phyloP scores from a whole-genome alignment of 23 tunicate genomes.

The Styela plicata region DNA sequence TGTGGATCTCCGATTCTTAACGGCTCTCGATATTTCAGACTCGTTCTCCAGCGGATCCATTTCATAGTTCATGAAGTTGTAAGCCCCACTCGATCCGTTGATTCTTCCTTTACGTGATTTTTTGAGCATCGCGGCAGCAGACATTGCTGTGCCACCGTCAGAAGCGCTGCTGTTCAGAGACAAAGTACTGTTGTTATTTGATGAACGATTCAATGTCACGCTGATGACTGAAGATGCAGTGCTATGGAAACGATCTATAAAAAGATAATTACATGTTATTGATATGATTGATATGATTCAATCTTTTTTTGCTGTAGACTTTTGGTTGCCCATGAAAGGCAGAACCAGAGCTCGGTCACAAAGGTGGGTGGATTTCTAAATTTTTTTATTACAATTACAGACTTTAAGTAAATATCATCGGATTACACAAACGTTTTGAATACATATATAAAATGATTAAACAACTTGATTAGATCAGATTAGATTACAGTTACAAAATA shows the following conservation, averaged over 20 bases:
- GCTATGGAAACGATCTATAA: slow-evolving; percentile 15
- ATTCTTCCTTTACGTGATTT: slow-evolving; percentile 39
- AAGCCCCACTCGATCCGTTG: slow-evolving; percentile 77
- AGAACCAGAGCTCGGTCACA: too few relatives aligned
- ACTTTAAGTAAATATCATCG: too few relatives aligned
- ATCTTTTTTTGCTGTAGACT: too few relatives aligned
- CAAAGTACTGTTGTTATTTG: not conserved
- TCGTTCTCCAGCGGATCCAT: slow-evolving; percentile 26
- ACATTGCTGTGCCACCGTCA: slow-evolving; percentile 17
- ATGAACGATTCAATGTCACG: slow-evolving; percentile 25
- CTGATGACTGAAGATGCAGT: slow-evolving; percentile 27
- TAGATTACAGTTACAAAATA: too few relatives aligned
- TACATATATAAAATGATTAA: too few relatives aligned
- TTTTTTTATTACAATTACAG: too few relatives aligned
- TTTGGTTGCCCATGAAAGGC: too few relatives aligned
- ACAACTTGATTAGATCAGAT: too few relatives aligned
- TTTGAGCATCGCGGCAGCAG: slow-evolving; percentile 17
- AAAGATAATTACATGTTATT: not conserved
- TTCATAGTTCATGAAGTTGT: slow-evolving; percentile 77
- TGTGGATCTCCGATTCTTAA: slow-evolving; percentile 27
- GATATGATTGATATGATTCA: too few relatives aligned
- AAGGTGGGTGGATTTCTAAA: too few relatives aligned
- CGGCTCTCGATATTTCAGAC: not conserved
- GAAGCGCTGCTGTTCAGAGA: slow-evolving; percentile 10
- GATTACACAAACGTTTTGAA: too few relatives aligned